Percentiles rank a stretch among this genome's conserved stretches.
phyloP scores from a whole-genome alignment of 2,797 vertebrate genomes.

The Philypnodon macrostomus region DNA sequence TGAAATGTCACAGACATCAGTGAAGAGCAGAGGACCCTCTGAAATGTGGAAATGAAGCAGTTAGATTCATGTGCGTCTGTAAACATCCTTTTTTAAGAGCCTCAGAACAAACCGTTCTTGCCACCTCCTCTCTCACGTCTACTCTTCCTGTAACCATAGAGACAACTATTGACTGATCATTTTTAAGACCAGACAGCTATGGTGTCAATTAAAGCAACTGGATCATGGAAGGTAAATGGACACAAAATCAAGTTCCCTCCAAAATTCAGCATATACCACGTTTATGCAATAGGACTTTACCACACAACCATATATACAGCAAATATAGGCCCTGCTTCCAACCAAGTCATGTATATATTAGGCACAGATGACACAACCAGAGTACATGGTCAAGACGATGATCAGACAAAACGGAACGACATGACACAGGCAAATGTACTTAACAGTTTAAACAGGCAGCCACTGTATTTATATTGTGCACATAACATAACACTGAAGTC shows the following conservation, averaged over 20 bases:
- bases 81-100: conserved; percentile 34
- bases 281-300: background rate
- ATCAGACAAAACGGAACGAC: too few relatives aligned
- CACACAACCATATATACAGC: background rate
- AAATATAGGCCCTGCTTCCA: background rate
- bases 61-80: conserved; percentile 18
- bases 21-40: too few relatives aligned
- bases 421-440: conserved; percentile 37
- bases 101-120: conserved; percentile 50
- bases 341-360: background rate
- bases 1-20: too few relatives aligned
- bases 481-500: conserved; percentile 13
- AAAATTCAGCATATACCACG: too few relatives aligned
- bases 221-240: conserved; percentile 10
- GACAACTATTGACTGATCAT: conserved; percentile 57
- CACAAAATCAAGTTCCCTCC: too few relatives aligned
- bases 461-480: conserved; percentile 11
- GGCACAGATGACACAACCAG: conserved; percentile 23
- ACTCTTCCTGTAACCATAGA: conserved; percentile 69
- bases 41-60: too few relatives aligned
- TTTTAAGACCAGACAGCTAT: conserved; percentile 45
- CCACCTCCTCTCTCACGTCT: conserved; percentile 50
- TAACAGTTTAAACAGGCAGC: conserved; percentile 24
- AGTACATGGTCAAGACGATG: conserved; percentile 19
- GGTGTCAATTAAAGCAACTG: conserved; percentile 52